Evolutionary conservation across 2,797 vertebrate genomes (phyloP).

Genomic region (Poeciliopsis infans): DNA sequence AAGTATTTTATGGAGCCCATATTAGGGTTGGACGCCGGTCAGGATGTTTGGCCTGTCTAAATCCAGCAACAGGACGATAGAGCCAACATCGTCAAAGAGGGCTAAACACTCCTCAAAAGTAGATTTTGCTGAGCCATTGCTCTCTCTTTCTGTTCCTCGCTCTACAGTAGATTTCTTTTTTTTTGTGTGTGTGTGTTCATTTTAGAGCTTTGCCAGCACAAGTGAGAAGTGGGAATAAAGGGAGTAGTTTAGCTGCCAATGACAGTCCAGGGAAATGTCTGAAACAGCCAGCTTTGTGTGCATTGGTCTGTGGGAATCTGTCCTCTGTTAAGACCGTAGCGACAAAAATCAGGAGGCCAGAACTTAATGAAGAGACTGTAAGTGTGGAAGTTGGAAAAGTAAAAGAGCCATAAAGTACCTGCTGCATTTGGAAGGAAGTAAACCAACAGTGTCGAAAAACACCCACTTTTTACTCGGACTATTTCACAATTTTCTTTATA

Average conservation of each 20-base stretch:
- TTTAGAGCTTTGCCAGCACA: slow-evolving; percentile 51
- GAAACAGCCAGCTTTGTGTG: slow-evolving; percentile 42
- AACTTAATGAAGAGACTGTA: slow-evolving; percentile 38
- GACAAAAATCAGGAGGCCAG: slow-evolving; percentile 36
- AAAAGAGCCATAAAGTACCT: neutral
- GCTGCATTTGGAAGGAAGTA: slow-evolving; percentile 4
- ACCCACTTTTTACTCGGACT: slow-evolving; percentile 15
- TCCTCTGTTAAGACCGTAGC: slow-evolving; percentile 35
- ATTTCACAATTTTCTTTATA: slow-evolving; percentile 11
- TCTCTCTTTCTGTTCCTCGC: slow-evolving; percentile 47
- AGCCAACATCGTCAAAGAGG: slow-evolving; percentile 41
- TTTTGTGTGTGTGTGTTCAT: slow-evolving; percentile 43
- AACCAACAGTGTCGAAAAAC: slow-evolving; percentile 9
- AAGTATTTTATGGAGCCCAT: slow-evolving; percentile 62
- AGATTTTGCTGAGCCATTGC: slow-evolving; percentile 51
- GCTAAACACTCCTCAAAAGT: slow-evolving; percentile 51
- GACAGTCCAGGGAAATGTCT: slow-evolving; percentile 35
- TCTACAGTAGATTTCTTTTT: slow-evolving; percentile 57
- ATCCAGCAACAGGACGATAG: slow-evolving; percentile 41
- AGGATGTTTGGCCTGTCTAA: slow-evolving; percentile 60
- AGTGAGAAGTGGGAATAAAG: slow-evolving; percentile 55
- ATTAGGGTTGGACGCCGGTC: slow-evolving; percentile 66
- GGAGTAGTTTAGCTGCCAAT: slow-evolving; percentile 28
- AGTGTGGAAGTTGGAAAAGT: neutral
- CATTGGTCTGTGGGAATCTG: slow-evolving; percentile 30